A percentile compares a stretch with the other conserved stretches of the same genome.
These are phyloP conservation scores for Synanthedon tipuliformis DNA, from an alignment of 2,888 invertebrate genomes.

Conservation along the genomic window DNA sequence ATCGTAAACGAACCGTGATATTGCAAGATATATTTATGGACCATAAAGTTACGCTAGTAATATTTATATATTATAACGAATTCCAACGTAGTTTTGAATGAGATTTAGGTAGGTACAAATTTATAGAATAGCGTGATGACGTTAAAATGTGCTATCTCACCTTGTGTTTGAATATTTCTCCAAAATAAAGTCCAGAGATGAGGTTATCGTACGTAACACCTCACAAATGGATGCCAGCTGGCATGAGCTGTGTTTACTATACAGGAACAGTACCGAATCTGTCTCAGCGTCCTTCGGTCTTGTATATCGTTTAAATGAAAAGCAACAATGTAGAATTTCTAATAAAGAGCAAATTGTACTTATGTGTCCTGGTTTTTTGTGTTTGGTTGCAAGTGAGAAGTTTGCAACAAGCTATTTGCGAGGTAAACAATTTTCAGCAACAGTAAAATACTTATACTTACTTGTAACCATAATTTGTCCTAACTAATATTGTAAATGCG, in stretches of 20 bases:
- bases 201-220: neutral
- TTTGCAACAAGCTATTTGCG: neutral
- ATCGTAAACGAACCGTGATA: too few relatives aligned
- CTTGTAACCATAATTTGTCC: neutral
- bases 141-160: neutral
- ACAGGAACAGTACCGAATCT: neutral
- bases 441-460: neutral
- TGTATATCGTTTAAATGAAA: conserved; percentile 2
- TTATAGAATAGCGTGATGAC: too few relatives aligned
- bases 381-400: conserved; percentile 17
- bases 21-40: too few relatives aligned
- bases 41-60: too few relatives aligned
- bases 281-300: neutral
- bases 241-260: neutral
- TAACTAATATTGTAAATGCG: too few relatives aligned
- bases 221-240: neutral
- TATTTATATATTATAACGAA: too few relatives aligned
- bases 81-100: too few relatives aligned
- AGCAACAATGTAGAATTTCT: neutral
- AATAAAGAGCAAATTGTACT: conserved; percentile 1
- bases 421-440: neutral
- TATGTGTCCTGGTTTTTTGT: conserved; percentile 10
- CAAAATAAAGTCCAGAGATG: neutral
- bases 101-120: too few relatives aligned
- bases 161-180: neutral